A percentile compares a stretch with the other conserved stretches of the same genome.
Conservation (phyloP, 2,888 invertebrate species). For the Tiliacea aurago region DNA sequence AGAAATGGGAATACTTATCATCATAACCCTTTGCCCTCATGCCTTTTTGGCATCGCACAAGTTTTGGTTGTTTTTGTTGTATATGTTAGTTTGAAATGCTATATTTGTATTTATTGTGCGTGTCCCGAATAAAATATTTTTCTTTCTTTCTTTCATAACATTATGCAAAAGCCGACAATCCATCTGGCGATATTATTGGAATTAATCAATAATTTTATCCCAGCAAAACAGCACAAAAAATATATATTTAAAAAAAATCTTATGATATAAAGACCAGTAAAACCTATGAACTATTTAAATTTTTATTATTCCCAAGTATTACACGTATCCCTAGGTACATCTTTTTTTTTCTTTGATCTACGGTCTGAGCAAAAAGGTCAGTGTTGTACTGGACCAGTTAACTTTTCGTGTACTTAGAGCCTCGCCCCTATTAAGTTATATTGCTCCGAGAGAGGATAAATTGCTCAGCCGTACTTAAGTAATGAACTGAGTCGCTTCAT, state of each 20-base stretch:
- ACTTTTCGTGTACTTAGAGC: slow-evolving; percentile 46
- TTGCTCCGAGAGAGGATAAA: slow-evolving; percentile 45
- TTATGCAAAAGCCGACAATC: no score
- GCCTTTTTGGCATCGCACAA: no score
- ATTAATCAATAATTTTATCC: background rate
- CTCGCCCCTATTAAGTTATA: slow-evolving; percentile 54
- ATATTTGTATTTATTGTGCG: no score
- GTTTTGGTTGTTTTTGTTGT: no score
- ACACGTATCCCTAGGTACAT: background rate
- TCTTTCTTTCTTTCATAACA: no score
- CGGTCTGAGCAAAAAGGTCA: slow-evolving; percentile 26
- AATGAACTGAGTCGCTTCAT: slow-evolving; percentile 36
- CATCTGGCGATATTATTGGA: no score
- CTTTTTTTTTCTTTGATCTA: slow-evolving; percentile 12
- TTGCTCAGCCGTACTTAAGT: slow-evolving; percentile 36
- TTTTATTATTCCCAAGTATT: slow-evolving; percentile 3
- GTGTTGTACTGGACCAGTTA: slow-evolving; percentile 42
- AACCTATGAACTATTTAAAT: background rate
- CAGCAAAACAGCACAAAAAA: background rate
- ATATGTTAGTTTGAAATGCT: no score
- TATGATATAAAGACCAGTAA: background rate
- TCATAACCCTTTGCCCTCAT: no score
- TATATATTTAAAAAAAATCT: no score
- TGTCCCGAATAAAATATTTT: no score
- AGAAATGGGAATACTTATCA: no score